Percentiles rank a stretch among this genome's conserved stretches.
phyloP scores from a whole-genome alignment of 2,797 vertebrate genomes.

The Sciurus vulgaris region DNA sequence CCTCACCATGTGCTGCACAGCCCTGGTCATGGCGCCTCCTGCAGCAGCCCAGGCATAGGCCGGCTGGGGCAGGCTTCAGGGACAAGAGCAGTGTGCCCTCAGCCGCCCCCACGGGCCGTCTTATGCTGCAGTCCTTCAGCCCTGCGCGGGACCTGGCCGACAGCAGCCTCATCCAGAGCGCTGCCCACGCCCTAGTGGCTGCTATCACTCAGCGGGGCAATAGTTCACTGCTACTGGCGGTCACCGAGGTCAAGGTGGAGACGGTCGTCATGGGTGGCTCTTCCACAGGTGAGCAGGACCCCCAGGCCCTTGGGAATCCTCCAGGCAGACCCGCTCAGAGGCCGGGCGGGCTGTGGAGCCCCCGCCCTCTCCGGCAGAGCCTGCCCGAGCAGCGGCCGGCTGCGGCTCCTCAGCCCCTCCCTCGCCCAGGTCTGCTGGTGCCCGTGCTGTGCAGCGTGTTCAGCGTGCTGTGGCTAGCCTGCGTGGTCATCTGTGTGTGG shows the following conservation, averaged over 20 bases:
- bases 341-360: neutral
- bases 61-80: neutral
- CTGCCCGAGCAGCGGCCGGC: neutral
- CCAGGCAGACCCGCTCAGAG: neutral
- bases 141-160: slow-evolving; percentile 90
- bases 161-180: slow-evolving; percentile 92
- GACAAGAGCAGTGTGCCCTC: neutral
- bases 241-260: slow-evolving; percentile 96
- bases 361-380: fast-evolving
- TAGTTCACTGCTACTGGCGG: slow-evolving; percentile 93
- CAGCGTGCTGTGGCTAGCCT: slow-evolving; percentile 94
- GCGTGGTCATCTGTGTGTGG: slow-evolving; percentile 94
- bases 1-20: too few relatives aligned
- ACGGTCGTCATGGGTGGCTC: slow-evolving; percentile 87
- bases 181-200: slow-evolving; percentile 91
- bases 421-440: slow-evolving; percentile 92
- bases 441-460: slow-evolving; percentile 93
- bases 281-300: slow-evolving; percentile 84
- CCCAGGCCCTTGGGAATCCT: neutral
- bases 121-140: slow-evolving; percentile 91
- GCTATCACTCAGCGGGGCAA: slow-evolving; percentile 94
- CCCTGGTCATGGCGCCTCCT: too few relatives aligned
- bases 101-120: neutral
- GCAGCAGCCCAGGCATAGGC: too few relatives aligned
- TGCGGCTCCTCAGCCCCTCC: neutral